These are phyloP conservation scores for Achatina immaculata DNA, from an alignment of 1,140 invertebrate species.

Conservation along the genomic window DNA sequence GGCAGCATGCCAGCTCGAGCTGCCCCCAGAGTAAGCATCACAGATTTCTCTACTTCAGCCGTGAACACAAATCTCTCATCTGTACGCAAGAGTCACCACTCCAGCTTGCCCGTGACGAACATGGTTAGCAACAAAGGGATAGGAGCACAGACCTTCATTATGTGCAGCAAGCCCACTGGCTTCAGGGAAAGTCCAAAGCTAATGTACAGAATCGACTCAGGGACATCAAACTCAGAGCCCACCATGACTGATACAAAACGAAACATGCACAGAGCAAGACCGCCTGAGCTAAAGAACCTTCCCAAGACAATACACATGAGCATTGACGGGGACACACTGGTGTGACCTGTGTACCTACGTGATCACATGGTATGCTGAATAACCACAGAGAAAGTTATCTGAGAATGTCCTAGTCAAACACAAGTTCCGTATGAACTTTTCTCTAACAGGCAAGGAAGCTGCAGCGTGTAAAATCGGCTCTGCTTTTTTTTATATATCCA, in stretches of 20 bases:
- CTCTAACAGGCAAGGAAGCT: too few species aligned
- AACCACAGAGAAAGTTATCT: too few species aligned
- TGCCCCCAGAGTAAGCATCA: slow-evolving; percentile 18
- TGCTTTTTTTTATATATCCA: too few species aligned
- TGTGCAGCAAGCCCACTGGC: background rate
- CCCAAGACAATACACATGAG: slow-evolving; percentile 31
- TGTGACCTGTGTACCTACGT: too few species aligned
- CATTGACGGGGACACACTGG: slow-evolving; percentile 17
- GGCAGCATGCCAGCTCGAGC: background rate
- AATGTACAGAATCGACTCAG: slow-evolving; percentile 5
- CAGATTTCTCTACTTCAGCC: slow-evolving; percentile 4
- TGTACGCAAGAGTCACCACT: background rate
- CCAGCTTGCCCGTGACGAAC: background rate
- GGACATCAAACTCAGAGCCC: slow-evolving; percentile 20
- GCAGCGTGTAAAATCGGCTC: too few species aligned
- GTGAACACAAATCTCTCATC: background rate
- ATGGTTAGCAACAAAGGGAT: background rate
- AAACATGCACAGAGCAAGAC: background rate
- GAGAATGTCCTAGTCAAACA: too few species aligned
- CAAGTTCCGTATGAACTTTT: too few species aligned
- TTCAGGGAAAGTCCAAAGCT: background rate
- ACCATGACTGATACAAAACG: background rate
- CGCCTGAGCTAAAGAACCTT: slow-evolving; percentile 17
- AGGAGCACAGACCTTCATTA: background rate
- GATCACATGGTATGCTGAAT: too few species aligned